These are phyloP conservation scores for Phyto melanocephala DNA, from an alignment of 2,888 invertebrate species.

Conservation along the genomic window DNA sequence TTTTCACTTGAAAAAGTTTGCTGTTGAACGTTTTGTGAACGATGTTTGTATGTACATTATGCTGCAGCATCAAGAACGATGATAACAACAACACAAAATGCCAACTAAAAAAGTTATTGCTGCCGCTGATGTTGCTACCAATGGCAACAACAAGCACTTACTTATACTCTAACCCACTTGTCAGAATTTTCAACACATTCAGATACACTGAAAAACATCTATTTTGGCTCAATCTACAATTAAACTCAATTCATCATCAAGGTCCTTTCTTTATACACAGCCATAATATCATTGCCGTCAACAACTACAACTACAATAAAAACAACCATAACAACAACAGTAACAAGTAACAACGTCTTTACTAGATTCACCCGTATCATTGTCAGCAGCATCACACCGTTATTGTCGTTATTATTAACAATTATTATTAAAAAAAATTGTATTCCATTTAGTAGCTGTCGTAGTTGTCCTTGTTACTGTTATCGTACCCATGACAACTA, in stretches of 20 bases:
- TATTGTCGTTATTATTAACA: slow-evolving; percentile 30
- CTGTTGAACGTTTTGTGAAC: slow-evolving; percentile 44
- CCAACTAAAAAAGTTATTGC: slow-evolving; percentile 27
- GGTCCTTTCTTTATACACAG: slow-evolving; percentile 3
- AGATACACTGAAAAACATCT: slow-evolving; percentile 5
- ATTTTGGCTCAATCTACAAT: slow-evolving; percentile 29
- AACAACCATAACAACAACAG: not conserved
- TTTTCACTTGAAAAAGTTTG: slow-evolving; percentile 60
- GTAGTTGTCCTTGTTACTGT: not conserved
- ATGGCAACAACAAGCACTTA: slow-evolving; percentile 45
- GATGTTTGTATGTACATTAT: slow-evolving; percentile 1
- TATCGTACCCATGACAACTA: slow-evolving; percentile 42
- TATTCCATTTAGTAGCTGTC: slow-evolving; percentile 22
- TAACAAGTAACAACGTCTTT: not conserved
- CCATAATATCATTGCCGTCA: not conserved
- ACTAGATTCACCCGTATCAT: slow-evolving; percentile 10
- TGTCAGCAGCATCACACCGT: slow-evolving; percentile 9
- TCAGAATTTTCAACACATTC: slow-evolving; percentile 17
- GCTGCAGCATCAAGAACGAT: slow-evolving; percentile 23
- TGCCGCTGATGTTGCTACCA: slow-evolving; percentile 41
- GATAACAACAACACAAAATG: slow-evolving; percentile 5
- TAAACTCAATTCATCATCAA: slow-evolving; percentile 48
- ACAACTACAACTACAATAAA: not conserved
- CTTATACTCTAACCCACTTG: not conserved
- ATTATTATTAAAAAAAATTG: slow-evolving; percentile 19